Base-by-base conservation (phyloP, 2,113 vertebrate genomes). In the Xyrauchen texanus region DNA sequence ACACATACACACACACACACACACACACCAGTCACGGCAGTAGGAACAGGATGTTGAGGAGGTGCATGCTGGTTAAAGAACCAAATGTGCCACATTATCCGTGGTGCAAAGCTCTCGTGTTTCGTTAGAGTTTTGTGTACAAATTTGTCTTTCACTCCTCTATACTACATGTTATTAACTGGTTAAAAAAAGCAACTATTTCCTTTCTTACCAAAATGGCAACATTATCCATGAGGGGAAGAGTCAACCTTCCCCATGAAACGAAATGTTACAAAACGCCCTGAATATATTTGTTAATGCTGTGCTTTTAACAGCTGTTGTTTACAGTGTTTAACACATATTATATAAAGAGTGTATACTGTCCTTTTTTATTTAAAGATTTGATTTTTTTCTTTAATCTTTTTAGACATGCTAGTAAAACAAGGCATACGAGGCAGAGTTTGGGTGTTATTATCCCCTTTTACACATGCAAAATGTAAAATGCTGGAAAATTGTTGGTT, bases 351-450 rank as follows among this genome's bases (percentile, higher is more conserved):
- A 16, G 78, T 42, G 69, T 34, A 65, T 76, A 80, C 62, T 47
- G 49, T 10, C 55, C 47, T 49, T 64, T 15, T 42, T 12, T 44
- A n/a, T 53, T 58, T 44, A 44, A n/a, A n/a, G 21, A 34, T 34
- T 34, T 34, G 21, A 34, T 1, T 34, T 34, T 44, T 85, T 87
- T 81, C 87, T 88, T 85, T 87, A 86, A 86, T 79, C 81, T 83
- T 89, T 85, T 87, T 68, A 81, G 89, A 90, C 90, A 90, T 86
- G 89, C 88, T 92, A 90, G 87, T 89, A 92, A 91, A 92, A 91
- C 85, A 92, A 92, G 90, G 89, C 90, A 89, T 86, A 86, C 88
- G 84, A 91, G 90, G 90, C 90, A 86, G 85, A 85, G 85, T 88
- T 66, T 65, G 70, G 52, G 76, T 76, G 47, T 34, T 3, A 34